Evolutionary conservation across 2,888 invertebrate genomes (phyloP).

Genomic region (Glyphotaelius pellucidus): DNA sequence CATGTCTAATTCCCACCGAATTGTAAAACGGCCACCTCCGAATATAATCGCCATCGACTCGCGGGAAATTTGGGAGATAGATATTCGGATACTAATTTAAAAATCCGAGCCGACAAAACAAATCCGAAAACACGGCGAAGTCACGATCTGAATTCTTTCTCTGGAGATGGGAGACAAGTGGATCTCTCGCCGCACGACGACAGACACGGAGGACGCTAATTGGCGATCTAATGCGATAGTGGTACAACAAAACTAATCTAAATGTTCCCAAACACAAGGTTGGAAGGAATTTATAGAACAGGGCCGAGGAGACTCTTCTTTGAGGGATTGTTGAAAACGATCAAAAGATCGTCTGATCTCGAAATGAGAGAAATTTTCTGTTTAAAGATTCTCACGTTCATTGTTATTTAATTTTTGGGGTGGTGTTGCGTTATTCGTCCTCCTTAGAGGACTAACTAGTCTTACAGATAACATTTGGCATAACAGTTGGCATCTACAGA

Average conservation of each 20-base stretch:
- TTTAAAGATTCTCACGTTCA: neutral
- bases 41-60: constrained; percentile 34
- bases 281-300: constrained; percentile 9
- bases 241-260: neutral
- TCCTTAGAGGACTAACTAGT: no score
- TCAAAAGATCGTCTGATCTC: neutral
- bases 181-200: constrained; percentile 53
- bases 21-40: constrained; percentile 28
- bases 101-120: constrained; percentile 41
- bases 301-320: neutral
- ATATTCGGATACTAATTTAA: constrained; percentile 15
- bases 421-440: no score
- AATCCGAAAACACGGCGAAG: constrained; percentile 37
- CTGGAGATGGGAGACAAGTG: constrained; percentile 39
- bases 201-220: constrained; percentile 59
- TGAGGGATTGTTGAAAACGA: neutral
- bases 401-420: no score
- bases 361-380: neutral
- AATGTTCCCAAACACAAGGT: constrained; percentile 11
- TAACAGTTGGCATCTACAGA: no score
- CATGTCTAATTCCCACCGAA: constrained; percentile 24
- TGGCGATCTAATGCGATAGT: constrained; percentile 59
- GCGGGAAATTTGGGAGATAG: constrained; percentile 22
- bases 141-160: constrained; percentile 42
- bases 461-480: no score